Evolutionary conservation across 92 coral and sea anemone species (phyloP), one percentile per base, ranked within the genome.

Genomic region (Desmophyllum pertusum): DNA sequence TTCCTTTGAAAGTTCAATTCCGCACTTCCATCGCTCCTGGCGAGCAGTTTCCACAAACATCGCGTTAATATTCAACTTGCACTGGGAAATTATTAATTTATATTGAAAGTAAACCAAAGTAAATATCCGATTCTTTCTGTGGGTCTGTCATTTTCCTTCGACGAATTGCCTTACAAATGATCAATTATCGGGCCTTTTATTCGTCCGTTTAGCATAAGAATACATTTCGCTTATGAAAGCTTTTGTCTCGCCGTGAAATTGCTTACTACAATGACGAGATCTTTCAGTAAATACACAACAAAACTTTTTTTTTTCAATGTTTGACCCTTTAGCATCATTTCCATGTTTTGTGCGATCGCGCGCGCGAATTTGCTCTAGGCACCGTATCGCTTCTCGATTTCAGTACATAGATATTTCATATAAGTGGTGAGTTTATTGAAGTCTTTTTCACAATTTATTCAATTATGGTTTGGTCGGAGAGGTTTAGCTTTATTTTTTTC

Each of bases 121-220:
- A 94, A 94, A 94, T 89, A 93, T 93, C 97, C 97, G 95, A 93
- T 91, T 86, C 91, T 83, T 74, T 87, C 86, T 76, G 85, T 87
- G 89, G 81, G 87, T 90, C 93, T 87, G 95, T 87, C 98, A 92
- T 86, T 92, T 81, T 92, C 88, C 72, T 89, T 45, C 91, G 87
- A 71, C 89, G 98, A 94, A 94, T 94, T 94, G 98, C 97, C 98
- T 90, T 88, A 95, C 93, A 96, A 93, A 94, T 94, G 98, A 97
- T 94, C 99, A 97, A 97, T 97, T 97, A 97, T 84, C 90, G 75
- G 78, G 85, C 88, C 97, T 84, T 94, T 93, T 90, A 92, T 94
- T 87, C 88, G 83, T 81, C 87, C 87, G 92, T 88, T 97, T 97
- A 90, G 93, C 99, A 94, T 94, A 86, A 94, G 94, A 97, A 96